Evolutionary conservation across 2,797 vertebrate species (phyloP).

Genomic region (Aphelocoma californica): DNA sequence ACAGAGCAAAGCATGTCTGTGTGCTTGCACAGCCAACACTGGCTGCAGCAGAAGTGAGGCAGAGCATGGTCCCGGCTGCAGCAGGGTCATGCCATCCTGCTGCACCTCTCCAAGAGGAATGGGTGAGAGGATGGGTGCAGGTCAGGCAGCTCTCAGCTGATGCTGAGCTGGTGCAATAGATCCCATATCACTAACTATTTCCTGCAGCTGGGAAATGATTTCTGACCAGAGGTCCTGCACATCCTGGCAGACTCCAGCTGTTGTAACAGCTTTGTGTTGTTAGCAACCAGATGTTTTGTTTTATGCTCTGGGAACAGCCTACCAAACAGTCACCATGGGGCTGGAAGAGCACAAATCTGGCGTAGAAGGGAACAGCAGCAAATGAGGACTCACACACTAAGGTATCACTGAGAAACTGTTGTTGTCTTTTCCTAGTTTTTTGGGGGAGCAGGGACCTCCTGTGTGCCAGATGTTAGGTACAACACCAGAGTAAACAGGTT

Average conservation of each 20-base stretch:
- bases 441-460: background rate
- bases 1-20: background rate
- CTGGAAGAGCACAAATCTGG: background rate
- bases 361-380: background rate
- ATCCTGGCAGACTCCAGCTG: slow-evolving; percentile 40
- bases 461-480: background rate
- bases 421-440: background rate
- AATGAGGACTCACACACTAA: background rate
- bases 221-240: background rate
- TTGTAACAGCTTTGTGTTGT: slow-evolving; percentile 21
- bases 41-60: background rate
- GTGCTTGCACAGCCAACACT: fast-evolving
- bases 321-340: background rate
- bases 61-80: background rate
- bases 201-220: background rate
- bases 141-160: background rate
- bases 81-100: fast-evolving
- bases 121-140: background rate
- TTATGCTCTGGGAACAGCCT: background rate
- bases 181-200: background rate
- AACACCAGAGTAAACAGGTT: background rate
- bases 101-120: background rate
- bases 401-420: background rate
- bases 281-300: slow-evolving; percentile 53
- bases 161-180: background rate